Evolutionary conservation across 1,140 invertebrate genomes (phyloP).

Genomic region (Monomorium pharaonis): DNA sequence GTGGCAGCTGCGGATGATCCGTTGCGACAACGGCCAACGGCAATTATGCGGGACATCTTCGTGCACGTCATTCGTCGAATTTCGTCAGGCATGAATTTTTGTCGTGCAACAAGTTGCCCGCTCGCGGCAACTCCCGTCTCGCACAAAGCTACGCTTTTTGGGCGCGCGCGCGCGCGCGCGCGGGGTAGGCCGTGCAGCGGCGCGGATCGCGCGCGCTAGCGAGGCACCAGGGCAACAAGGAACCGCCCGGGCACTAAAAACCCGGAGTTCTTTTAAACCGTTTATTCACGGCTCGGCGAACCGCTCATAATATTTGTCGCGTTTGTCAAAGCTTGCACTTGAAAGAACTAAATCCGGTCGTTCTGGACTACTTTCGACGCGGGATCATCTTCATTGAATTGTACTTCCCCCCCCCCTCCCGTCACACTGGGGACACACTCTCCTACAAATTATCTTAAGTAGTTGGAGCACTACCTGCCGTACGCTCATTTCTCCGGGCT

Average conservation of each 20-base stretch:
- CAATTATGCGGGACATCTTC: constrained; percentile 70
- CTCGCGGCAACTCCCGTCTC: constrained; percentile 51
- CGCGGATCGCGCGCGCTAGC: no score
- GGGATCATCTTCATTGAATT: constrained; percentile 53
- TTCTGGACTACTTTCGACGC: not conserved
- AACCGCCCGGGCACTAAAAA: constrained; percentile 31
- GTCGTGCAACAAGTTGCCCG: constrained; percentile 81
- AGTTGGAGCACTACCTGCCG: constrained; percentile 11
- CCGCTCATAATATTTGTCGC: constrained; percentile 84
- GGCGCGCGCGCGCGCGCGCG: no score
- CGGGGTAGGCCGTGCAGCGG: no score
- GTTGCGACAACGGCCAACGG: constrained; percentile 71
- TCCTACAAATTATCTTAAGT: constrained; percentile 20
- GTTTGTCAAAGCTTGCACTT: constrained; percentile 59
- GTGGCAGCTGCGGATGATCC: constrained; percentile 78
- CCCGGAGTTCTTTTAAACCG: constrained; percentile 77
- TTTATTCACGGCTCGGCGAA: constrained; percentile 80
- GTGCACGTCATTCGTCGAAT: constrained; percentile 71
- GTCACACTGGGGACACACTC: not conserved
- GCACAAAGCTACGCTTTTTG: constrained; percentile 27
- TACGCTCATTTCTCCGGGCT: not conserved
- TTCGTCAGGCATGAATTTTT: constrained; percentile 80
- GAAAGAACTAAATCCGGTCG: constrained; percentile 58
- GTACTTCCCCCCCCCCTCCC: not conserved
- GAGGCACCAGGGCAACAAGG: constrained; percentile 3